Evolutionary conservation across 2,113 vertebrate genomes (phyloP).

Genomic region (Etia nguti): DNA sequence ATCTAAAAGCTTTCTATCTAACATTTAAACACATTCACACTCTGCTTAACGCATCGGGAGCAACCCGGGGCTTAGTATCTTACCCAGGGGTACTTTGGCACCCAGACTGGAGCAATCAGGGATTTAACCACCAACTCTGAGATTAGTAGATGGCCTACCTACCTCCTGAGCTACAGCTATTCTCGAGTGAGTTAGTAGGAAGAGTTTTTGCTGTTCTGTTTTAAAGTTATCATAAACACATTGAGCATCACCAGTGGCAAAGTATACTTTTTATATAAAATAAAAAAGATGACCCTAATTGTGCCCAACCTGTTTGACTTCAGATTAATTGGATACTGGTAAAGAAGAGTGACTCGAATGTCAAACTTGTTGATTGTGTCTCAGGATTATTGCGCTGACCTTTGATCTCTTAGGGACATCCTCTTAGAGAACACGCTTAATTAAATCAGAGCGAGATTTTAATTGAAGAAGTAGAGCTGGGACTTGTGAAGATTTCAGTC

Average conservation of each 20-base stretch:
- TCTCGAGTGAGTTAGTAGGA: background rate
- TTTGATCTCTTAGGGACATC: constrained; percentile 40
- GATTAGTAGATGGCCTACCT: background rate
- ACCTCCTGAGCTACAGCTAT: background rate
- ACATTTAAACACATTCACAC: background rate
- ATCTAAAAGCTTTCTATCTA: background rate
- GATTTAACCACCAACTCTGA: background rate
- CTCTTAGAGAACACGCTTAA: constrained; percentile 34
- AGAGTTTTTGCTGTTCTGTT: background rate
- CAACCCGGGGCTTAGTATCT: background rate
- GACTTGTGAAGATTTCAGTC: background rate
- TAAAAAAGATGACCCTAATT: background rate
- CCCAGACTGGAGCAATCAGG: background rate
- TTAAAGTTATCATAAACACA: background rate
- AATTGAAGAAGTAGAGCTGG: constrained; percentile 25
- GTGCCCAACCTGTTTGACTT: constrained; percentile 21
- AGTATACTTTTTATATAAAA: background rate
- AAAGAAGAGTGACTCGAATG: background rate
- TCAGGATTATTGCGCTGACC: constrained; percentile 50
- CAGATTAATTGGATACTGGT: background rate
- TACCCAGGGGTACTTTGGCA: background rate
- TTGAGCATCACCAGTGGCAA: background rate
- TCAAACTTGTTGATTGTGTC: constrained; percentile 54
- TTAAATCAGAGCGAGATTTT: constrained; percentile 42
- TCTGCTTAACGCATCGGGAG: background rate